Evolutionary conservation across 1,140 invertebrate species (phyloP).

Genomic region (Papilio machaon): DNA sequence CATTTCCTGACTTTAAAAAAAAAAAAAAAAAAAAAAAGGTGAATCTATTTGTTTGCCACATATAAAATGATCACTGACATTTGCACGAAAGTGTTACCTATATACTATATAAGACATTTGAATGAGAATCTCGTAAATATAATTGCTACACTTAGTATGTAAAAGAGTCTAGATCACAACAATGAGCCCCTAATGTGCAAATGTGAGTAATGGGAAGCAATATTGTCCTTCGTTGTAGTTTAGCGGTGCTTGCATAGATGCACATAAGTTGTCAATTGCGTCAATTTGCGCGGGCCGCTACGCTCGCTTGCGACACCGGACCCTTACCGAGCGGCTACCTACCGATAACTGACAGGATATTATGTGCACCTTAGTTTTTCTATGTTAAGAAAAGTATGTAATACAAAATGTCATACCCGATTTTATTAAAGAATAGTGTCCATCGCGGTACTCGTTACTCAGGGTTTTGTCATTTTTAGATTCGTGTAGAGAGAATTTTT

Average conservation of each 20-base stretch:
- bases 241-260: not conserved
- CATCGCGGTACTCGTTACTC: too few relatives aligned
- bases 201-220: not conserved
- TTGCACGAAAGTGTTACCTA: not conserved
- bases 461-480: not conserved
- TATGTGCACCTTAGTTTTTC: not conserved
- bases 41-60: not conserved
- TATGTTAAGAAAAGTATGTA: not conserved
- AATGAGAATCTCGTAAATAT: too few relatives aligned
- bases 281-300: slow-evolving; percentile 5
- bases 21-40: too few relatives aligned
- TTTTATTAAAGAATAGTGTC: too few relatives aligned
- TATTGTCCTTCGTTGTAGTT: not conserved
- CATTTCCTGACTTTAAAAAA: too few relatives aligned
- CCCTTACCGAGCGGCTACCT: slow-evolving; percentile 8
- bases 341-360: not conserved
- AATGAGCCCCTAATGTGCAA: not conserved
- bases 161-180: not conserved
- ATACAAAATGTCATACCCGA: not conserved
- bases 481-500: not conserved
- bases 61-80: slow-evolving; percentile 18
- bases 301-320: slow-evolving; percentile 11
- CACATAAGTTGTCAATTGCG: slow-evolving; percentile 2
- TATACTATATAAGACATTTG: too few relatives aligned
- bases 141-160: not conserved